These are phyloP conservation scores for Papilio protenor DNA, from an alignment of 2,888 invertebrate genomes.

Conservation along the genomic window DNA sequence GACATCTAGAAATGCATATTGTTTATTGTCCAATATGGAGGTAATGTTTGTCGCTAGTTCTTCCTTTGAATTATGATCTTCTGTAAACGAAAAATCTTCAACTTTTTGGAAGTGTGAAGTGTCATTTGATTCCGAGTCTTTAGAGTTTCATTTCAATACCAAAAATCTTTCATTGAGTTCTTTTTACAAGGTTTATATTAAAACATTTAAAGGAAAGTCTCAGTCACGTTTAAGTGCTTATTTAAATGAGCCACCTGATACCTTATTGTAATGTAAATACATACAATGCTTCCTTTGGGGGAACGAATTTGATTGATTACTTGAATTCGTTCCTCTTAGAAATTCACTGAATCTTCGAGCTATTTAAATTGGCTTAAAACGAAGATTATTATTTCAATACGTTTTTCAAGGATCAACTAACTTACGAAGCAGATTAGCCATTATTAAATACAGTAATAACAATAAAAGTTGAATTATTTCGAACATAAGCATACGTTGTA, in stretches of 20 bases:
- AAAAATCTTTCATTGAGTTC: background rate
- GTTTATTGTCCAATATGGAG: background rate
- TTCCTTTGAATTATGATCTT: background rate
- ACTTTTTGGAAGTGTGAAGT: background rate
- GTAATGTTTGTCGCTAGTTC: background rate
- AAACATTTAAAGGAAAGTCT: conserved; percentile 43
- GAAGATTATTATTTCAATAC: background rate
- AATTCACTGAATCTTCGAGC: background rate
- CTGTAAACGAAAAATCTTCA: background rate
- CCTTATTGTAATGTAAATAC: conserved; percentile 40
- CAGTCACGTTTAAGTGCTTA: conserved; percentile 27
- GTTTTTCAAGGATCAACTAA: background rate
- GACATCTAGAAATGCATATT: conserved; percentile 13
- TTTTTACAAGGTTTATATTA: background rate
- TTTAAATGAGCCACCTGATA: conserved; percentile 39
- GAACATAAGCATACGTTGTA: no score
- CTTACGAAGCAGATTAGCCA: background rate
- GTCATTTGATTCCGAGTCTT: background rate
- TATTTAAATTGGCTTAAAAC: conserved; percentile 5
- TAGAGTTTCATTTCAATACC: no score
- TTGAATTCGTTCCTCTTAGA: conserved; percentile 20
- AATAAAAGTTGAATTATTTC: no score
- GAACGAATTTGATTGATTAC: conserved; percentile 38
- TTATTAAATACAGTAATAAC: no score
- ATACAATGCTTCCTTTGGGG: conserved; percentile 13